These are phyloP conservation scores for Cephus cinctus DNA, from an alignment of 1,140 invertebrate species.

Conservation along the genomic window DNA sequence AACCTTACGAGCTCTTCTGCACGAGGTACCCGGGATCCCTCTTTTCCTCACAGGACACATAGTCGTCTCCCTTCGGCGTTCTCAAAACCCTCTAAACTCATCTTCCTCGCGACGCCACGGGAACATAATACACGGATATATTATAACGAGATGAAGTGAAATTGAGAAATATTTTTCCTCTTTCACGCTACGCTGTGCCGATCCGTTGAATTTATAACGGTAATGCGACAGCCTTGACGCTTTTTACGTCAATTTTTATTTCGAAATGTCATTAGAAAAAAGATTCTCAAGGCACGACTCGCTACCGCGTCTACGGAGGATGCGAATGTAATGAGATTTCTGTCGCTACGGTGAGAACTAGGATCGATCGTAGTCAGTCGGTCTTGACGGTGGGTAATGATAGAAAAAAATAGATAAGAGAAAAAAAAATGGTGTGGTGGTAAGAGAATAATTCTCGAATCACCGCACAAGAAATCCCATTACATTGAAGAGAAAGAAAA, in stretches of 20 bases:
- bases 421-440: slow-evolving; percentile 27
- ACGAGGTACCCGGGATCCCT: slow-evolving; percentile 2
- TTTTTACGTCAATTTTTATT: no score
- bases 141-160: slow-evolving; percentile 1
- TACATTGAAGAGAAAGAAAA: slow-evolving; percentile 41
- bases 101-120: no score
- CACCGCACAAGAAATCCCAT: slow-evolving; percentile 51
- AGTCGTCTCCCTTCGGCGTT: no score
- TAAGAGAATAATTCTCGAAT: slow-evolving; percentile 47
- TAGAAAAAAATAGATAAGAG: no score
- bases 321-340: no score
- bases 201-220: slow-evolving; percentile 33
- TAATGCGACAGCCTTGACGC: slow-evolving; percentile 31
- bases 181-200: slow-evolving; percentile 25
- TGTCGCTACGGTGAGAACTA: neutral
- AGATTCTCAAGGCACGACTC: no score
- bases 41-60: no score
- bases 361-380: no score
- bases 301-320: no score
- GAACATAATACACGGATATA: no score
- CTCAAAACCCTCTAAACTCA: no score
- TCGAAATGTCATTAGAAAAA: no score
- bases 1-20: slow-evolving; percentile 35
- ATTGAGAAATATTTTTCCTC: slow-evolving; percentile 16
- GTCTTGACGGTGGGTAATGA: neutral